Evolutionary conservation across 2,113 vertebrate species (phyloP).

Genomic region (Nannobrachium achirus): DNA sequence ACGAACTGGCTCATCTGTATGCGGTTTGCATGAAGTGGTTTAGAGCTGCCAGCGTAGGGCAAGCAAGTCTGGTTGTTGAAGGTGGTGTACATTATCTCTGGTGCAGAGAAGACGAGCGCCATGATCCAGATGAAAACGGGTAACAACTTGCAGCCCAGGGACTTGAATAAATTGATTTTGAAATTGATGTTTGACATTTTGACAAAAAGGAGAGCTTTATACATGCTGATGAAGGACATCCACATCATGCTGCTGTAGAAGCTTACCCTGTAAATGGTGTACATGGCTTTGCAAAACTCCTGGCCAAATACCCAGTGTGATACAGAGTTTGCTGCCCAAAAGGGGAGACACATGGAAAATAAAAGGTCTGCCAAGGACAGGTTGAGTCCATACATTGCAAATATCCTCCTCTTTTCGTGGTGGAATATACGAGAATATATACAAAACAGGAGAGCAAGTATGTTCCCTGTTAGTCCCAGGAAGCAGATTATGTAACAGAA

Average conservation of each 20-base stretch:
- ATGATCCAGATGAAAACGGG: constrained; percentile 84
- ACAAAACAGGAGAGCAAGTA: constrained; percentile 81
- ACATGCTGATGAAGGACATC: constrained; percentile 90
- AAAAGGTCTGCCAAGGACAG: constrained; percentile 91
- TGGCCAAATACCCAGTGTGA: constrained; percentile 83
- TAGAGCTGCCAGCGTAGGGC: constrained; percentile 59
- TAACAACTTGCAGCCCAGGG: constrained; percentile 88
- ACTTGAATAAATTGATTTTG: constrained; percentile 30
- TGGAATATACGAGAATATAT: constrained; percentile 91
- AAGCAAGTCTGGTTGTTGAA: constrained; percentile 75
- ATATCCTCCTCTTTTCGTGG: constrained; percentile 94
- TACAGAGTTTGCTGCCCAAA: constrained; percentile 87
- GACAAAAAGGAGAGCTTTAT: constrained; percentile 93
- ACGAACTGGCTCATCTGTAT: constrained; percentile 87
- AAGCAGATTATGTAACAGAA: constrained; percentile 87
- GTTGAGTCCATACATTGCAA: constrained; percentile 89
- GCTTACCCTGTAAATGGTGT: constrained; percentile 88
- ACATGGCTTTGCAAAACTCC: constrained; percentile 83
- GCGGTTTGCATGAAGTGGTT: constrained; percentile 56
- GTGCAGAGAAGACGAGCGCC: constrained; percentile 84
- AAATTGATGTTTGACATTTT: constrained; percentile 73
- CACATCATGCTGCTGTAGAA: constrained; percentile 96
- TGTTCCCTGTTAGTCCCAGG: constrained; percentile 87
- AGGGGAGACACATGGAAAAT: constrained; percentile 89
- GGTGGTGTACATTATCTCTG: constrained; percentile 85